phyloP scores from a whole-genome alignment of 2,113 vertebrate species.

The Otis tarda region DNA sequence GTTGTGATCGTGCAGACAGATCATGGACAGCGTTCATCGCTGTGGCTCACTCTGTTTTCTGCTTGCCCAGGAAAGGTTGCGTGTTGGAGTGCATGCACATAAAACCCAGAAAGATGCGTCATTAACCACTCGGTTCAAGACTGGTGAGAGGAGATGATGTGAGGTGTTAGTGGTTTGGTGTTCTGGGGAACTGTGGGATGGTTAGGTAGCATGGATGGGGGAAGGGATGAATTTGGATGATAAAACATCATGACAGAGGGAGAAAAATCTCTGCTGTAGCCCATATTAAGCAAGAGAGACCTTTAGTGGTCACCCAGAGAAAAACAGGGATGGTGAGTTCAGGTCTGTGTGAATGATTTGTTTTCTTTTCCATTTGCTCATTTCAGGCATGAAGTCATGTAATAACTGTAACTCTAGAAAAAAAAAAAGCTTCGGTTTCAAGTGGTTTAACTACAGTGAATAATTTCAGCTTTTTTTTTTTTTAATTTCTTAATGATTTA shows the following conservation, averaged over 20 bases:
- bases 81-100: neutral
- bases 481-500: neutral
- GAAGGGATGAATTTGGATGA: neutral
- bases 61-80: neutral
- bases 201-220: neutral
- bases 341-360: neutral
- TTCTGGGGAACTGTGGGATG: neutral
- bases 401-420: neutral
- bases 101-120: neutral
- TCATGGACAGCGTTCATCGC: neutral
- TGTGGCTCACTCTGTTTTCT: neutral
- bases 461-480: neutral
- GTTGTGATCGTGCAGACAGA: fast-evolving
- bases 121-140: neutral
- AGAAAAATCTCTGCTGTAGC: neutral
- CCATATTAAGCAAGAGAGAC: constrained; percentile 23
- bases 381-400: neutral
- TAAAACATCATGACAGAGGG: neutral
- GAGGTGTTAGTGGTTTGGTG: neutral
- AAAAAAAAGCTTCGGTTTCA: neutral
- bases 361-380: neutral
- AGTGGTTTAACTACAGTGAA: neutral
- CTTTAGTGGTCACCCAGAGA: neutral
- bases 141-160: neutral
- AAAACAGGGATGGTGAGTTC: neutral